These are phyloP conservation scores for Cladopsammia gracilis DNA, from an alignment of 64 coral and sea anemone genomes.

Conservation along the genomic window DNA sequence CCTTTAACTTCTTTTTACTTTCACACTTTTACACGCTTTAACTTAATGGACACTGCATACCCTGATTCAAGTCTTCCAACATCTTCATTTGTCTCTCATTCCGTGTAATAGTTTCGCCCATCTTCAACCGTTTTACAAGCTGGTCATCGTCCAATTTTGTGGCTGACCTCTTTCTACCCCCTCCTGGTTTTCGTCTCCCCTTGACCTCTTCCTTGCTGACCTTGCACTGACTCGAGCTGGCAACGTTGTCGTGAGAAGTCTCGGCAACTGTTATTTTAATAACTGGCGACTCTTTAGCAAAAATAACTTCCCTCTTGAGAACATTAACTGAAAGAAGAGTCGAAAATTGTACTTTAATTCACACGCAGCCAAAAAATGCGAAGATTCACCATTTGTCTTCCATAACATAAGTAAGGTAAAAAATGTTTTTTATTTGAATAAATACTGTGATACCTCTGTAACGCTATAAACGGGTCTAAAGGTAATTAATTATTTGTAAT, in stretches of 20 bases:
- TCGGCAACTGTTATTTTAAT: constrained; percentile 37
- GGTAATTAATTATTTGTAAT: constrained; percentile 19
- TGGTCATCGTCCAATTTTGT: constrained; percentile 35
- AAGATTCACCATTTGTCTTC: constrained; percentile 6
- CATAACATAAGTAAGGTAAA: constrained; percentile 26
- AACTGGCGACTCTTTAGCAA: constrained; percentile 56
- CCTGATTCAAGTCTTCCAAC: constrained; percentile 56
- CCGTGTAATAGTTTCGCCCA: constrained; percentile 36
- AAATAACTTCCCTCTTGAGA: constrained; percentile 60
- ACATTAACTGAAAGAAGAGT: constrained; percentile 57
- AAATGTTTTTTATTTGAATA: too few species aligned
- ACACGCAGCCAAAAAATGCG: constrained; percentile 19
- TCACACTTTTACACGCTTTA: too few species aligned
- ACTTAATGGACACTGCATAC: constrained; percentile 49
- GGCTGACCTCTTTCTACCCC: constrained; percentile 43
- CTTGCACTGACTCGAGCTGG: too few species aligned
- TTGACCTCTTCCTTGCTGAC: neutral
- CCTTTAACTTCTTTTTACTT: too few species aligned
- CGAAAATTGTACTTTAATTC: constrained; percentile 27
- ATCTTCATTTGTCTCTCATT: constrained; percentile 54
- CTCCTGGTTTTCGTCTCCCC: constrained; percentile 44
- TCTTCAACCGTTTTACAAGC: constrained; percentile 35
- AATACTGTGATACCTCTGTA: too few species aligned
- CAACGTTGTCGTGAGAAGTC: too few species aligned
- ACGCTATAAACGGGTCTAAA: too few species aligned